Evolutionary conservation across 2,888 invertebrate genomes (phyloP).

Genomic region (Oxyteleia sp.): DNA sequence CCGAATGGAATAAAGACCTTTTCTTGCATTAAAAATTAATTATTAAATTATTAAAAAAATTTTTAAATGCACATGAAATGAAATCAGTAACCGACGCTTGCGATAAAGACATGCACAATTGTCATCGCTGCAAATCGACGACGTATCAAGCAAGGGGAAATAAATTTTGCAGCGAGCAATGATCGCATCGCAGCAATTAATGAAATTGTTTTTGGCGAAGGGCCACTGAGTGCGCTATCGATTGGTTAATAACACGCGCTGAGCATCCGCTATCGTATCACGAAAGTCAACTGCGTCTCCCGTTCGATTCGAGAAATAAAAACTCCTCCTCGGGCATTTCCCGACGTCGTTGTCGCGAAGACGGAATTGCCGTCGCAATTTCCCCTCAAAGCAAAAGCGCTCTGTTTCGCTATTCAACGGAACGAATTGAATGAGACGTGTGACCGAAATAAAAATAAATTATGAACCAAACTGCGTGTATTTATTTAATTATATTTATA

Average conservation of each 20-base stretch:
- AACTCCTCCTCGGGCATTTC: slow-evolving; percentile 25
- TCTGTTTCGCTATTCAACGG: slow-evolving; percentile 35
- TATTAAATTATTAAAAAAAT: too few relatives aligned
- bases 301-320: slow-evolving; percentile 31
- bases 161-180: background rate
- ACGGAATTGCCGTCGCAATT: slow-evolving; percentile 33
- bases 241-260: slow-evolving; percentile 13
- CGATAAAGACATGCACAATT: too few relatives aligned
- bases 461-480: too few relatives aligned
- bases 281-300: slow-evolving; percentile 12
- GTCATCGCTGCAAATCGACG: too few relatives aligned
- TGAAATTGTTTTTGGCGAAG: slow-evolving; percentile 25
- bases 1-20: too few relatives aligned
- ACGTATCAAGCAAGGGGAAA: background rate
- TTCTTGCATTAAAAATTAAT: too few relatives aligned
- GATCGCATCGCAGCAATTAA: slow-evolving; percentile 26
- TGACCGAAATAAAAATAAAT: slow-evolving; percentile 48
- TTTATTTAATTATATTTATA: too few relatives aligned
- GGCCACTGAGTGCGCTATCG: background rate
- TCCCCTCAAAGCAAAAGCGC: slow-evolving; percentile 23
- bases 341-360: slow-evolving; percentile 22
- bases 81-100: too few relatives aligned
- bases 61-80: too few relatives aligned
- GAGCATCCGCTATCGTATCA: slow-evolving; percentile 27
- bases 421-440: slow-evolving; percentile 11